Evolutionary conservation across 2,113 vertebrate species (phyloP).

Genomic region (Antidorcas marsupialis): DNA sequence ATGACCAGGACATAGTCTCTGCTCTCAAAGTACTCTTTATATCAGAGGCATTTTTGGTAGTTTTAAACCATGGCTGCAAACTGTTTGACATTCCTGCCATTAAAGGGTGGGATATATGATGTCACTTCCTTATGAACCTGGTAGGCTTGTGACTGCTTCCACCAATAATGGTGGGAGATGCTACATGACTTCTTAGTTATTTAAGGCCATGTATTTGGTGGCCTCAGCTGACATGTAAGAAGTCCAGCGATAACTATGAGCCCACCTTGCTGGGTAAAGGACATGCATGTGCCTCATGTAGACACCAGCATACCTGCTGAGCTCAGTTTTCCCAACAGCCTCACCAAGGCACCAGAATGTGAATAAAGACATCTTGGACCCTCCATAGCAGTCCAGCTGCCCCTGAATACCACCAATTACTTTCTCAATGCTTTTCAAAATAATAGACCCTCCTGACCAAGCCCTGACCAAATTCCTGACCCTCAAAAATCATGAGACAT

Average conservation of each 20-base stretch:
- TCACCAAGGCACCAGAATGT: not conserved
- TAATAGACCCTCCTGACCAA: not conserved
- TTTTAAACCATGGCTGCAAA: not conserved
- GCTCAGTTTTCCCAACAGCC: not conserved
- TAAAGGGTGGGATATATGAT: not conserved
- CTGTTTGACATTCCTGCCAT: not conserved
- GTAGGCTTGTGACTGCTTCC: not conserved
- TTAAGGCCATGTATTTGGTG: not conserved
- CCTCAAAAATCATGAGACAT: not conserved
- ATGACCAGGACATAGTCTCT: not conserved
- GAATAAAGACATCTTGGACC: not conserved
- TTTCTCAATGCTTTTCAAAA: not conserved
- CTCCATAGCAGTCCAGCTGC: not conserved
- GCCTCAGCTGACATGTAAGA: not conserved
- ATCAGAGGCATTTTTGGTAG: not conserved
- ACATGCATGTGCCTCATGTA: rapidly evolving
- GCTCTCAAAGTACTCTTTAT: not conserved
- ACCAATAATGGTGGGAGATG: not conserved
- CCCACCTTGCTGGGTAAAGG: not conserved
- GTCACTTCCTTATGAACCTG: not conserved
- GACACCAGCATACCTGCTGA: not conserved
- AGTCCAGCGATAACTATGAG: not conserved
- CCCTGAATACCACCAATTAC: not conserved
- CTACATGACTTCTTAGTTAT: not conserved
- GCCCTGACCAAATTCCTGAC: not conserved